Evolutionary conservation across 2,113 vertebrate species (phyloP).

Genomic region (Zosterops pallidus): DNA sequence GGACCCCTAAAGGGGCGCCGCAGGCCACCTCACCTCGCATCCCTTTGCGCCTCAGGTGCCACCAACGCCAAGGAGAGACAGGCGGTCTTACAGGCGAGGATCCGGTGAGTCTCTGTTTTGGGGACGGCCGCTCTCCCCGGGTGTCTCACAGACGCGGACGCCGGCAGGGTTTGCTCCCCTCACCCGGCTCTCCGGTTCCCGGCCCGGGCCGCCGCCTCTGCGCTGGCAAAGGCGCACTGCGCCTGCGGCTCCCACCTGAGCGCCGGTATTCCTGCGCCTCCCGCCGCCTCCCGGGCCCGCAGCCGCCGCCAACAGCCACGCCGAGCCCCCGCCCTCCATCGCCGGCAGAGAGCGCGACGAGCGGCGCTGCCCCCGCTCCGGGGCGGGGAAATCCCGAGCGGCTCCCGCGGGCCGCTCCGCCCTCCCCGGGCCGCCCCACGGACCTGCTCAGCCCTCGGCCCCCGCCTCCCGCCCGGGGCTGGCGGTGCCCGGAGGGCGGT

Average conservation of each 20-base stretch:
- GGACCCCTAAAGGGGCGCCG: not conserved
- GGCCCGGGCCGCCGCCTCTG: not conserved
- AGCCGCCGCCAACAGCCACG: not conserved
- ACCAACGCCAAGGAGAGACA: not conserved
- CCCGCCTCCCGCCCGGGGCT: too few relatives aligned
- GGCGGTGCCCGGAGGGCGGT: too few relatives aligned
- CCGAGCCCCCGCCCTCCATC: not conserved
- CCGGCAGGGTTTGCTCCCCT: accelerated
- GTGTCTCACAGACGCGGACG: accelerated
- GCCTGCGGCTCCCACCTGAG: not conserved
- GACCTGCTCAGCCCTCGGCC: too few relatives aligned
- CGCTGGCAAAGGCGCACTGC: not conserved
- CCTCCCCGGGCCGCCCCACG: too few relatives aligned
- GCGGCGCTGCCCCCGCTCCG: not conserved
- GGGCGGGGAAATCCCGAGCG: not conserved
- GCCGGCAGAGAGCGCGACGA: not conserved
- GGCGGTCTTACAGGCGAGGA: not conserved
- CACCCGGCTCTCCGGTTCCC: accelerated
- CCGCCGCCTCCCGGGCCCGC: accelerated
- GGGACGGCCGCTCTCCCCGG: not conserved
- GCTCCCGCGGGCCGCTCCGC: not conserved
- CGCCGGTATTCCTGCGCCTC: accelerated
- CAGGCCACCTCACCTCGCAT: not conserved
- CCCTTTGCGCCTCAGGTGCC: not conserved
- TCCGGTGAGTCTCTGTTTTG: accelerated